Conservation (phyloP, 2,113 vertebrate genomes). For the Proteles cristata region DNA sequence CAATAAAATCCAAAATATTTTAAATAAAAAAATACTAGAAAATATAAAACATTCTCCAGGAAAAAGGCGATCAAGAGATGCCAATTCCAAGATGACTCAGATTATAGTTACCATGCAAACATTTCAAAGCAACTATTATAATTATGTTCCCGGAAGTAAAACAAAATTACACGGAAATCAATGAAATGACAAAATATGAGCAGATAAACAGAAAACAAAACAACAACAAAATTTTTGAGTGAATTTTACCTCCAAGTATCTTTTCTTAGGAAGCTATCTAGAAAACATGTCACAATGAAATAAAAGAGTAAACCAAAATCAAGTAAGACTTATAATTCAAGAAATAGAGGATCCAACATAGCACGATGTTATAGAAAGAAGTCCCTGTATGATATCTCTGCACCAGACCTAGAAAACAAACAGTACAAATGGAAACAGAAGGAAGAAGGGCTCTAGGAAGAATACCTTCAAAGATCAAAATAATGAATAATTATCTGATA, state of each 20-base stretch:
- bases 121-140: not conserved
- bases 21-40: constrained; percentile 2
- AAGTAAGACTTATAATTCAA: not conserved
- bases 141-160: not conserved
- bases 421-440: not conserved
- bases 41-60: not conserved
- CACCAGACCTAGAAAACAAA: not conserved
- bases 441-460: not conserved
- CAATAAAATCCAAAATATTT: constrained; percentile 32
- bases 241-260: not conserved
- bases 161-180: not conserved
- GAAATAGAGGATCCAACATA: not conserved
- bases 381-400: not conserved
- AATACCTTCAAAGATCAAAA: constrained; percentile 11
- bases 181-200: constrained; percentile 9
- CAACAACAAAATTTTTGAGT: not conserved
- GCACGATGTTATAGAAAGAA: not conserved
- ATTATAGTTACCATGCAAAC: not conserved
- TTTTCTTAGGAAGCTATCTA: not conserved
- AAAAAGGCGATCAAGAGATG: not conserved
- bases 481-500: not conserved
- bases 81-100: not conserved
- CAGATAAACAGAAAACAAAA: not conserved
- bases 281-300: not conserved
- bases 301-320: not conserved